Evolutionary conservation across 2,113 vertebrate genomes (phyloP).

Genomic region (Catharus bicknelli): DNA sequence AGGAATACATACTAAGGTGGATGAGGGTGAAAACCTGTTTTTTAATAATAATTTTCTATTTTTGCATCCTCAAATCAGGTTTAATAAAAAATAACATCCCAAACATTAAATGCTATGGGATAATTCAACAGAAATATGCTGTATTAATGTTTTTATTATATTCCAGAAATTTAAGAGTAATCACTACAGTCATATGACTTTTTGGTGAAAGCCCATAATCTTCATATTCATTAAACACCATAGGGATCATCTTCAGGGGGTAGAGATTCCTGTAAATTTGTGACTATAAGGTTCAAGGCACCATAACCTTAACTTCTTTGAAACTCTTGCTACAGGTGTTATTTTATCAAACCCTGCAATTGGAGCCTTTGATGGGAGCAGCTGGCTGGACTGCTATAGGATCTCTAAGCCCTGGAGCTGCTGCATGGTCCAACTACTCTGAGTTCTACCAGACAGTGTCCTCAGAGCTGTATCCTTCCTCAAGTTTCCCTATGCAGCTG

Average conservation of each 20-base stretch:
- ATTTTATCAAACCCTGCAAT: not conserved
- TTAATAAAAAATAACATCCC: not conserved
- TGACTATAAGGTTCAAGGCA: not conserved
- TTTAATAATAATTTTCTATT: not conserved
- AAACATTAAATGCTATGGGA: not conserved
- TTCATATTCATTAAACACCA: not conserved
- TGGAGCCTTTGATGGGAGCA: not conserved
- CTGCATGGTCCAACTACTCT: not conserved
- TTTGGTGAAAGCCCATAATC: not conserved
- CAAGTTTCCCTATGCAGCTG: rapidly evolving
- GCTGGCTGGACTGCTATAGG: not conserved
- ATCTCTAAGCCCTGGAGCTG: not conserved
- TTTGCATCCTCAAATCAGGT: not conserved
- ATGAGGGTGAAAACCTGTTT: not conserved
- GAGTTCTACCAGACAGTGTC: not conserved
- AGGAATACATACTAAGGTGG: not conserved
- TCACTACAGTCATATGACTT: not conserved
- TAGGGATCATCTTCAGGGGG: not conserved
- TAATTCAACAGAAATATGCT: not conserved
- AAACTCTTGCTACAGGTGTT: not conserved
- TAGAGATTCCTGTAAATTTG: not conserved
- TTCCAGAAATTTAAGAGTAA: not conserved
- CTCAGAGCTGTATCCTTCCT: not conserved
- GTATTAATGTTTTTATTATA: not conserved
- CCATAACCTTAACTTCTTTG: not conserved